phyloP scores from a whole-genome alignment of 35 echinoderm and acorn worm genomes.

The Apostichopus parvimensis region DNA sequence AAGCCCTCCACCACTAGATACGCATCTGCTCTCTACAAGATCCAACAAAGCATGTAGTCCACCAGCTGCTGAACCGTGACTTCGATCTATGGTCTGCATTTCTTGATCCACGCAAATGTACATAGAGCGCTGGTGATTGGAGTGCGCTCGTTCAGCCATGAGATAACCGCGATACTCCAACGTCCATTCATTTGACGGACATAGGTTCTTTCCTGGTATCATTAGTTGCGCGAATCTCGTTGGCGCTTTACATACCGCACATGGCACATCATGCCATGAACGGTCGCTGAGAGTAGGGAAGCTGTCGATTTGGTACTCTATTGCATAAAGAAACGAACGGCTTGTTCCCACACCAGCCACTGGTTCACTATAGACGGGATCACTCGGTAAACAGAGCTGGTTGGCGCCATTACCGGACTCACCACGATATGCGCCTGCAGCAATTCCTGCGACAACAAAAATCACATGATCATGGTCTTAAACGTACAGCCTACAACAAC shows the following conservation, averaged over 20 bases:
- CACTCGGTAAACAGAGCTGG: neutral
- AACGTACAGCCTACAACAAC: too few species aligned
- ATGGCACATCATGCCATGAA: conserved; percentile 12
- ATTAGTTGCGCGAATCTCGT: too few species aligned
- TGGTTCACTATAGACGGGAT: conserved; percentile 30
- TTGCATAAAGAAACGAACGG: conserved; percentile 40
- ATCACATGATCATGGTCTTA: too few species aligned
- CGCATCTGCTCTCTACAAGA: neutral
- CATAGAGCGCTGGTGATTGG: neutral
- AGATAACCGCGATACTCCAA: conserved; percentile 58
- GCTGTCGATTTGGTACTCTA: conserved; percentile 33
- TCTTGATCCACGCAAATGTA: conserved; percentile 42
- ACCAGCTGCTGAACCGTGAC: neutral
- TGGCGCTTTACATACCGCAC: too few species aligned
- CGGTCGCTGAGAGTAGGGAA: neutral
- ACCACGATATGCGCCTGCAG: neutral
- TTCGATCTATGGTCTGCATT: neutral
- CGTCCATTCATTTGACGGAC: conserved; percentile 10
- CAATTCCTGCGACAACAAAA: too few species aligned
- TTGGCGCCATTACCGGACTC: conserved; percentile 29
- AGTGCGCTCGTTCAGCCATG: conserved; percentile 10
- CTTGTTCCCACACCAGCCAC: neutral
- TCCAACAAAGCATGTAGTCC: neutral
- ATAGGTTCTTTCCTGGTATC: too few species aligned
- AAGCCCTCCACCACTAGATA: neutral